Conservation (phyloP, 2,888 invertebrate genomes). For the Coecobrya sp. region DNA sequence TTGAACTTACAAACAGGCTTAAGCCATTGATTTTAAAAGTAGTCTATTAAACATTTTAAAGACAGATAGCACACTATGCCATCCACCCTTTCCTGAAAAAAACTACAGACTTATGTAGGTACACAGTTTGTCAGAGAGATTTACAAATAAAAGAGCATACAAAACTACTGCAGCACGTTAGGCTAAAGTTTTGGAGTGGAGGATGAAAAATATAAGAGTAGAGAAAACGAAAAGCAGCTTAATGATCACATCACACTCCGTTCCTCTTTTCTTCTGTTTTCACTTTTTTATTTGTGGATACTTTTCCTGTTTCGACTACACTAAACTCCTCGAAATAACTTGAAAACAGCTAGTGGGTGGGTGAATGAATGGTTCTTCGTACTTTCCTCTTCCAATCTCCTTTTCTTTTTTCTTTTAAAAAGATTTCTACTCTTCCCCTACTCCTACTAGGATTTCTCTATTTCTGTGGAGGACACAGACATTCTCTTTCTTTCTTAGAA, state of each 20-base stretch:
- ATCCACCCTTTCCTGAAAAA: not conserved
- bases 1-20: conserved; percentile 67
- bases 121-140: not conserved
- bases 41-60: conserved; percentile 73
- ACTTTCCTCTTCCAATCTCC: not conserved
- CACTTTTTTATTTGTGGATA: conserved; percentile 58
- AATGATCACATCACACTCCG: conserved; percentile 72
- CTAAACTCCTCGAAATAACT: conserved; percentile 70
- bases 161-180: not conserved
- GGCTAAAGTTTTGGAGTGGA: not conserved
- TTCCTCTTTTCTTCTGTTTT: conserved; percentile 13
- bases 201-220: conserved; percentile 10
- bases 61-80: conserved; percentile 15
- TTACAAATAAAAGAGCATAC: not conserved
- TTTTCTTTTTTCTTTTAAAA: conserved; percentile 12
- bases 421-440: conserved; percentile 24
- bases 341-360: conserved; percentile 77
- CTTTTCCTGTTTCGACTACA: conserved; percentile 3
- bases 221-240: conserved; percentile 71
- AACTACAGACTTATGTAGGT: not conserved
- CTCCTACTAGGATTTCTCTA: conserved; percentile 31
- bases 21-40: conserved; percentile 78
- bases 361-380: conserved; percentile 67
- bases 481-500: conserved; percentile 45
- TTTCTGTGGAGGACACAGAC: conserved; percentile 48